Evolutionary conservation across 1,140 invertebrate species (phyloP).

Genomic region (Cotesia glomerata): DNA sequence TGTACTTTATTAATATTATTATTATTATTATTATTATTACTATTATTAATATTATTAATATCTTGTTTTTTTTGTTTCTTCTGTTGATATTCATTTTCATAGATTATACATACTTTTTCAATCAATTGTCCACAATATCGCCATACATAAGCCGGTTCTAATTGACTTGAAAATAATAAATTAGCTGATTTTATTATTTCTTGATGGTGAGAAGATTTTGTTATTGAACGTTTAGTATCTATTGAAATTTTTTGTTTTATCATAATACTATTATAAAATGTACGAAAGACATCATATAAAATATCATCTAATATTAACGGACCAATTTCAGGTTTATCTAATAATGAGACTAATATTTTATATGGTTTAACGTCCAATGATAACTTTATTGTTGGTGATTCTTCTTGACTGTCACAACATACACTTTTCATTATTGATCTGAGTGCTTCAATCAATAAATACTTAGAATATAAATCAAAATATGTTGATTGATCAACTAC

Average conservation of each 20-base stretch:
- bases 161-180: slow-evolving; percentile 77
- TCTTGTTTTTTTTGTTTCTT: too few relatives aligned
- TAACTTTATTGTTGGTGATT: too few relatives aligned
- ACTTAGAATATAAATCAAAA: slow-evolving; percentile 78
- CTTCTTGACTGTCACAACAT: slow-evolving; percentile 58
- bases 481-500: slow-evolving; percentile 62
- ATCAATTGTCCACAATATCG: slow-evolving; percentile 78
- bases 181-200: slow-evolving; percentile 85
- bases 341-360: slow-evolving; percentile 82
- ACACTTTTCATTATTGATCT: slow-evolving; percentile 69
- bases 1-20: slow-evolving; percentile 50
- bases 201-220: slow-evolving; percentile 51
- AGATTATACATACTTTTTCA: slow-evolving; percentile 67
- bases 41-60: slow-evolving; percentile 28
- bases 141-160: slow-evolving; percentile 89
- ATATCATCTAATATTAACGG: slow-evolving; percentile 85
- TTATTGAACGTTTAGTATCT: too few relatives aligned
- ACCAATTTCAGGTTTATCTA: slow-evolving; percentile 91
- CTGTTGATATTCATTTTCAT: slow-evolving; percentile 42
- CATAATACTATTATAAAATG: slow-evolving; percentile 59
- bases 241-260: too few relatives aligned
- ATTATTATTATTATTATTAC: slow-evolving; percentile 29
- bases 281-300: slow-evolving; percentile 82
- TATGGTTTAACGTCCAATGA: slow-evolving; percentile 81
- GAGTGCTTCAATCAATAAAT: slow-evolving; percentile 71